Percentiles rank a stretch among this genome's conserved stretches.
phyloP scores from a whole-genome alignment of 2,113 vertebrate species.

The Loxodonta africana region DNA sequence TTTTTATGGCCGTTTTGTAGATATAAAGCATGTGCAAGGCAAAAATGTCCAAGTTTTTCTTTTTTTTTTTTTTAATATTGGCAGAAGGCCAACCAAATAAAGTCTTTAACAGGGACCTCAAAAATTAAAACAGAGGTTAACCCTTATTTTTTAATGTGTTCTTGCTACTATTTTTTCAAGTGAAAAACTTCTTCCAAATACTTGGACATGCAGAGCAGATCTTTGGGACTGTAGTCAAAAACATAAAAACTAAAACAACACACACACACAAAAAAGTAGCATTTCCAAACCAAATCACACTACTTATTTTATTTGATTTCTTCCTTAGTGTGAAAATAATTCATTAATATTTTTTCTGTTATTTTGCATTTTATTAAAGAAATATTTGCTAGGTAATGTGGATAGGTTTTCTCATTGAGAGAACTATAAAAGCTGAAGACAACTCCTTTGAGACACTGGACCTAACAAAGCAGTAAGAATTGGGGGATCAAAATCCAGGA shows the following conservation, averaged over 20 bases:
- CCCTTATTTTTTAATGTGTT: neutral
- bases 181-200: slow-evolving; percentile 42
- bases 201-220: slow-evolving; percentile 24
- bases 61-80: neutral
- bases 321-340: neutral
- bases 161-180: slow-evolving; percentile 10
- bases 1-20: slow-evolving; percentile 30
- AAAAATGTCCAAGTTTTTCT: neutral
- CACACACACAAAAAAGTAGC: slow-evolving; percentile 24
- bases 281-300: neutral
- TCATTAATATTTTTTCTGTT: neutral
- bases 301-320: neutral
- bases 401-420: neutral
- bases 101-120: slow-evolving; percentile 17
- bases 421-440: neutral
- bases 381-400: neutral
- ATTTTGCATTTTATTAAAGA: slow-evolving; percentile 39
- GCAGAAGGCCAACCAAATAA: slow-evolving; percentile 13
- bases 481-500: neutral
- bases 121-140: slow-evolving; percentile 36
- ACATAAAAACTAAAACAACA: neutral
- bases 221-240: slow-evolving; percentile 25
- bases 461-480: neutral
- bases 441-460: neutral
- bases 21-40: slow-evolving; percentile 30